Evolutionary conservation across 2,888 invertebrate genomes (phyloP).

Genomic region (Lasioglossum leucozonium): DNA sequence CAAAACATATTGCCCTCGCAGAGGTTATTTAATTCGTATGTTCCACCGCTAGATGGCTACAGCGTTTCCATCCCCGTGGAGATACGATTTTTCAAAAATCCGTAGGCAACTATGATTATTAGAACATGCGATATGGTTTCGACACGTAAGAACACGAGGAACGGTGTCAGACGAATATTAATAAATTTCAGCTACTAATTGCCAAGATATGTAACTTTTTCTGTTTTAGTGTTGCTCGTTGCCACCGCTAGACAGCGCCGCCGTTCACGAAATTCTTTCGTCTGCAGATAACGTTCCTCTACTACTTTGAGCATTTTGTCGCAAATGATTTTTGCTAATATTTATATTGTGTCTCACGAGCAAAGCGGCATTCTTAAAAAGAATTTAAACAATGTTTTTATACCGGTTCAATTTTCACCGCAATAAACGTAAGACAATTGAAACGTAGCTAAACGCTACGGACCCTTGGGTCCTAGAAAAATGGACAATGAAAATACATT

Average conservation of each 20-base stretch:
- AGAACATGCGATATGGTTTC: neutral
- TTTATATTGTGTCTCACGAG: neutral
- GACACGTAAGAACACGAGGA: neutral
- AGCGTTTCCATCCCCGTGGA: neutral
- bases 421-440: neutral
- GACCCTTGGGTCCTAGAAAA: neutral
- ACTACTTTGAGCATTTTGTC: neutral
- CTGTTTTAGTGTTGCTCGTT: neutral
- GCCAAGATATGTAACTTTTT: neutral
- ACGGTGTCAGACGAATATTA: neutral
- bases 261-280: neutral
- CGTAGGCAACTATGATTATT: neutral
- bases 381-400: neutral
- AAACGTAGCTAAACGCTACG: neutral
- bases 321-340: neutral
- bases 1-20: neutral
- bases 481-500: neutral
- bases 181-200: neutral
- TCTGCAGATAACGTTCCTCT: neutral
- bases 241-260: neutral
- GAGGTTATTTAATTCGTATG: neutral
- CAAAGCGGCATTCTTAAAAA: neutral
- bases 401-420: neutral
- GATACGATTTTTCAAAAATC: neutral
- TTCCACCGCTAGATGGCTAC: neutral